Evolutionary conservation across 2,888 invertebrate species (phyloP).

Genomic region (Margaritifera margaritifera): DNA sequence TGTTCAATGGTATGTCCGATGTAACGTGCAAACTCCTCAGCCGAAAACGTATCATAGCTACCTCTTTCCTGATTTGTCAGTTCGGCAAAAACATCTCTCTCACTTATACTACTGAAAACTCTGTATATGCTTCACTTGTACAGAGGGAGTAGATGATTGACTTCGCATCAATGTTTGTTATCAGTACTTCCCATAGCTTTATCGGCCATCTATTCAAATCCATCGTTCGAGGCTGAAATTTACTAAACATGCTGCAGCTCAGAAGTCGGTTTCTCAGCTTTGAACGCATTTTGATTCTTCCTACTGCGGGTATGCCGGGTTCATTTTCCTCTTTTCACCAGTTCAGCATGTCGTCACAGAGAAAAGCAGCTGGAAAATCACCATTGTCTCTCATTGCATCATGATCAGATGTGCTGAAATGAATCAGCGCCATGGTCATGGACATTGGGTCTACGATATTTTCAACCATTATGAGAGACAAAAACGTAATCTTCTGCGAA

Average conservation of each 20-base stretch:
- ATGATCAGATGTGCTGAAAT: conserved; percentile 22
- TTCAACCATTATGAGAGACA: conserved; percentile 20
- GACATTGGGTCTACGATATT: conserved; percentile 30
- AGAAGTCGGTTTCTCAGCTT: conserved; percentile 14
- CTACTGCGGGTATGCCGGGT: conserved; percentile 15
- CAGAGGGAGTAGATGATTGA: conserved; percentile 9
- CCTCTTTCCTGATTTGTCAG: conserved; percentile 8
- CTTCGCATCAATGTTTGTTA: conserved; percentile 24
- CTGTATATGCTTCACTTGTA: conserved; percentile 12
- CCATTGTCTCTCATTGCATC: conserved; percentile 14
- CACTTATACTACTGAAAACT: conserved; percentile 24
- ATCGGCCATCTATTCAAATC: conserved; percentile 23
- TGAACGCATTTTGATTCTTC: conserved; percentile 10
- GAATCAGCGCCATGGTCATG: conserved; percentile 17
- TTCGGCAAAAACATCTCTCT: conserved; percentile 26
- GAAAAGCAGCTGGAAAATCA: conserved; percentile 9
- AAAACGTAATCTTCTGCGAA: conserved; percentile 10
- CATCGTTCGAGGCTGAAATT: conserved; percentile 20
- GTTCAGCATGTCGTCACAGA: conserved; percentile 19
- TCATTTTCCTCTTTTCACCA: conserved; percentile 30
- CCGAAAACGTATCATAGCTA: conserved; percentile 9
- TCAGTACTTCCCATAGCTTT: conserved; percentile 26
- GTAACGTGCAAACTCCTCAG: conserved; percentile 8
- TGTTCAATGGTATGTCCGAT: conserved; percentile 8
- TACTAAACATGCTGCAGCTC: not conserved